Conservation (phyloP, 2,797 vertebrate genomes). For the Diplodus sargus region DNA sequence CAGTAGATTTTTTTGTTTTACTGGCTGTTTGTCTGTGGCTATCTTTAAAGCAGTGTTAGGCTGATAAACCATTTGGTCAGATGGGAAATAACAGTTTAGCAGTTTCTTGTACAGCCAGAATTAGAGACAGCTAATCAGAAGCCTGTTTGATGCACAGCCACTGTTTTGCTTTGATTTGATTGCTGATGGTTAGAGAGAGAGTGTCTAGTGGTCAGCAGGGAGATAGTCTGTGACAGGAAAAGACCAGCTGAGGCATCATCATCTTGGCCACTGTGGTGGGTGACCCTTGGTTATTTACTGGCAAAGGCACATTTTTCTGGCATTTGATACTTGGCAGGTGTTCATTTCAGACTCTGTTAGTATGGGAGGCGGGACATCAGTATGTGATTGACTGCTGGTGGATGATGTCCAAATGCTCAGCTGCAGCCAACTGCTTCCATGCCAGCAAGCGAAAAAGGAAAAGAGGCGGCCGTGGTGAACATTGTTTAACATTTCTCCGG, state of each 20-base stretch:
- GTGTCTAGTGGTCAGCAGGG: slow-evolving; percentile 44
- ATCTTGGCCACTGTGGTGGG: slow-evolving; percentile 55
- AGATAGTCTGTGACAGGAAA: slow-evolving; percentile 63
- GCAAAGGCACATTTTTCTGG: slow-evolving; percentile 62
- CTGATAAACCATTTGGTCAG: slow-evolving; percentile 5
- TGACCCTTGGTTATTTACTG: slow-evolving; percentile 75
- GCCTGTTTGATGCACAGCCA: slow-evolving; percentile 43
- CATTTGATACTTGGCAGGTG: slow-evolving; percentile 76
- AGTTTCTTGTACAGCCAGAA: slow-evolving; percentile 12
- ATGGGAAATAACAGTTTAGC: slow-evolving; percentile 34
- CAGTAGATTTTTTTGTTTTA: neutral
- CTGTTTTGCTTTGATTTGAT: slow-evolving; percentile 46
- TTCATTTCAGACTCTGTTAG: slow-evolving; percentile 65
- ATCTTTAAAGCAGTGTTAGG: slow-evolving; percentile 19
- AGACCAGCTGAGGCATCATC: slow-evolving; percentile 70
- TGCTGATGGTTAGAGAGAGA: slow-evolving; percentile 43
- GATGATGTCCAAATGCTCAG: slow-evolving; percentile 72
- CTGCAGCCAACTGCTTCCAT: slow-evolving; percentile 73
- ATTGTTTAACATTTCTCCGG: slow-evolving; percentile 49
- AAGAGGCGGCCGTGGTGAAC: slow-evolving; percentile 39
- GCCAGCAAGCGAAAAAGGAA: slow-evolving; percentile 54
- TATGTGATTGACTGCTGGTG: slow-evolving; percentile 74
- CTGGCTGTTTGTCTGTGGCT: slow-evolving; percentile 8
- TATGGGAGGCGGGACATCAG: slow-evolving; percentile 59
- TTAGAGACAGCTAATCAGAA: slow-evolving; percentile 22